Conservation (phyloP, 1,140 invertebrate genomes). For the Lanistes nyassanus region DNA sequence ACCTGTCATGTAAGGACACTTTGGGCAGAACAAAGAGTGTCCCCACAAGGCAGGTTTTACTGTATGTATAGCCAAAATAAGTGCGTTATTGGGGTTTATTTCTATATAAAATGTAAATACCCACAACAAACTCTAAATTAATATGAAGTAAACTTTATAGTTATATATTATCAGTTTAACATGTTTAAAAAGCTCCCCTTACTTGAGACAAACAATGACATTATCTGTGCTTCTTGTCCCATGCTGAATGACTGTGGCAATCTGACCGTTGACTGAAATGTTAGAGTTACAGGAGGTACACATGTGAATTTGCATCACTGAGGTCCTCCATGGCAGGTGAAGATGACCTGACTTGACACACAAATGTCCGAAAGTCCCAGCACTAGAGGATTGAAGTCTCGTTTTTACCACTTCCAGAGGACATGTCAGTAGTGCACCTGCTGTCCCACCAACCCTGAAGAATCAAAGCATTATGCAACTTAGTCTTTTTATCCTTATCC, state of each 20-base stretch:
- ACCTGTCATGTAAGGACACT: too few species aligned
- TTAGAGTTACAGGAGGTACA: slow-evolving; percentile 22
- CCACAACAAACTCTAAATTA: too few species aligned
- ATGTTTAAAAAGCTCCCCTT: too few species aligned
- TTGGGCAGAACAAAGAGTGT: too few species aligned
- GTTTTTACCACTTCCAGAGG: slow-evolving; percentile 99
- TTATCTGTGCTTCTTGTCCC: slow-evolving; percentile 2
- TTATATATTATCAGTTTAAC: too few species aligned
- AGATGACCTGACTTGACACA: slow-evolving; percentile 32
- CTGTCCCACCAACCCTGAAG: slow-evolving; percentile 89
- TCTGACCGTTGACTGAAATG: slow-evolving; percentile 18
- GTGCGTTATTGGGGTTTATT: too few species aligned
- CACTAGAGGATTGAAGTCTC: slow-evolving; percentile 89
- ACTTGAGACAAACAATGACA: slow-evolving; percentile 37
- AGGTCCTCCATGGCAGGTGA: slow-evolving; percentile 17
- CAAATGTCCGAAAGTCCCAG: slow-evolving; percentile 37
- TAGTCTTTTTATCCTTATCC: too few species aligned
- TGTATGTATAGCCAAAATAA: too few species aligned
- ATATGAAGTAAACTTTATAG: too few species aligned
- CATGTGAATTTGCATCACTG: slow-evolving; percentile 20
- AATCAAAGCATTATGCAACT: too few species aligned
- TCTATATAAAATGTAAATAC: too few species aligned
- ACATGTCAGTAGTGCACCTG: slow-evolving; percentile 95
- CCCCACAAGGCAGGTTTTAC: too few species aligned
- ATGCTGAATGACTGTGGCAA: slow-evolving; percentile 18